Conservation (phyloP, 2,113 vertebrate species). For the Enhydra lutris region DNA sequence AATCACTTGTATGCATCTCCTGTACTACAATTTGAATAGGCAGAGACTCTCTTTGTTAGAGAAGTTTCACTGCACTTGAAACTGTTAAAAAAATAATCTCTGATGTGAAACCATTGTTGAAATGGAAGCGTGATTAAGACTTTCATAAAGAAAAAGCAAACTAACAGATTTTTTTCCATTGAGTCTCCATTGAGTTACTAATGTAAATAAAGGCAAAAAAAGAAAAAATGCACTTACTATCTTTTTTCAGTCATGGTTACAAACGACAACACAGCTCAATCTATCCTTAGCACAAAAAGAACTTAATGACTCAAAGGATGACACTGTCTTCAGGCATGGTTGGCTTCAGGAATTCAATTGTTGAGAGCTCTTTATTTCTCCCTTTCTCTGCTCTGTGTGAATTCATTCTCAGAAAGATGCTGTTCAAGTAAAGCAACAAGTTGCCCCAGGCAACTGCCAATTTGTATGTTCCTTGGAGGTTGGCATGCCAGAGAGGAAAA, state of each 20-base stretch:
- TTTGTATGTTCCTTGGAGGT: background rate
- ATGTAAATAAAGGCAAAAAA: background rate
- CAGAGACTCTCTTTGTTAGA: background rate
- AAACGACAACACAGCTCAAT: background rate
- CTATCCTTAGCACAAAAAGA: background rate
- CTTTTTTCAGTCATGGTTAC: background rate
- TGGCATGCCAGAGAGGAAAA: background rate
- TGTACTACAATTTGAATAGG: background rate
- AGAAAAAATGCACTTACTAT: background rate
- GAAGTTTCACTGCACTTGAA: background rate
- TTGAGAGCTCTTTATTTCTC: background rate
- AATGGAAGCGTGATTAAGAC: background rate
- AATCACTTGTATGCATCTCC: background rate
- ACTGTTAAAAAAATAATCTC: background rate
- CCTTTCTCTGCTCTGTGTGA: background rate
- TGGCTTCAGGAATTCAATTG: background rate
- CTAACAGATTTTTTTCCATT: background rate
- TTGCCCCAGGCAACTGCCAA: background rate
- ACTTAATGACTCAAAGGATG: background rate
- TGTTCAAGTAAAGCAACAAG: background rate
- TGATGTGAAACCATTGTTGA: background rate
- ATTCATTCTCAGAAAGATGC: background rate
- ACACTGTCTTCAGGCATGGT: background rate
- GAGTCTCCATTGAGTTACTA: background rate
- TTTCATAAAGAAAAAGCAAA: background rate